These are phyloP conservation scores for Hippocampus abdominalis DNA, from an alignment of 2,113 vertebrate genomes.

Conservation along the genomic window DNA sequence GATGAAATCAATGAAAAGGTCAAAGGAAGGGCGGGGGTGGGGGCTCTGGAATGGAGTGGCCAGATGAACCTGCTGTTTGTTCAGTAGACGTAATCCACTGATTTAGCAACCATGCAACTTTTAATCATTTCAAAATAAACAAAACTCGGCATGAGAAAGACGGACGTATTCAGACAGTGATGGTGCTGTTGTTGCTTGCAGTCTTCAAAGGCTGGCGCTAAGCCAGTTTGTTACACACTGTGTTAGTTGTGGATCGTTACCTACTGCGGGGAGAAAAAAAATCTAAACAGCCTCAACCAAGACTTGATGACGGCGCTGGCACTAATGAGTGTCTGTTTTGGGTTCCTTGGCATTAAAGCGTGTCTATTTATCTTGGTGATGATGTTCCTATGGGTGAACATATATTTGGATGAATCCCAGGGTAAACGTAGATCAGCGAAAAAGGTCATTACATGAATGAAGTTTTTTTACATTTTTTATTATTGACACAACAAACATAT, in stretches of 20 bases:
- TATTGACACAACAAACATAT: neutral
- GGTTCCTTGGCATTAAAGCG: conserved; percentile 17
- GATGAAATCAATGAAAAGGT: neutral
- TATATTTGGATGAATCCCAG: neutral
- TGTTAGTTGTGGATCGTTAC: conserved; percentile 17
- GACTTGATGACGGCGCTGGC: neutral
- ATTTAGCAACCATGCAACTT: neutral
- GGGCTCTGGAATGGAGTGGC: too few relatives aligned
- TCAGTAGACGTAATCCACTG: neutral
- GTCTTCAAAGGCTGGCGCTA: neutral
- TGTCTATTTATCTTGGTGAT: neutral
- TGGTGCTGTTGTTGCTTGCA: neutral
- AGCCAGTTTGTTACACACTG: conserved; percentile 6
- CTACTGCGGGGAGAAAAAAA: neutral
- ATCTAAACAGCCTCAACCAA: conserved; percentile 3
- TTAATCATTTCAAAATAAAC: neutral
- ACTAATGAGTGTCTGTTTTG: conserved; percentile 22
- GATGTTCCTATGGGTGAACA: neutral
- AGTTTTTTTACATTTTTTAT: neutral
- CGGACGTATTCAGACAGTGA: neutral
- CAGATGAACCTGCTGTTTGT: neutral
- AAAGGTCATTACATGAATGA: neutral
- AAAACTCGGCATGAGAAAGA: neutral
- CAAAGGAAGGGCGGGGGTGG: neutral
- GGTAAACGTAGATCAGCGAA: neutral